Conservation (phyloP, 2,888 invertebrate genomes). For the Agriopis aurantiaria region DNA sequence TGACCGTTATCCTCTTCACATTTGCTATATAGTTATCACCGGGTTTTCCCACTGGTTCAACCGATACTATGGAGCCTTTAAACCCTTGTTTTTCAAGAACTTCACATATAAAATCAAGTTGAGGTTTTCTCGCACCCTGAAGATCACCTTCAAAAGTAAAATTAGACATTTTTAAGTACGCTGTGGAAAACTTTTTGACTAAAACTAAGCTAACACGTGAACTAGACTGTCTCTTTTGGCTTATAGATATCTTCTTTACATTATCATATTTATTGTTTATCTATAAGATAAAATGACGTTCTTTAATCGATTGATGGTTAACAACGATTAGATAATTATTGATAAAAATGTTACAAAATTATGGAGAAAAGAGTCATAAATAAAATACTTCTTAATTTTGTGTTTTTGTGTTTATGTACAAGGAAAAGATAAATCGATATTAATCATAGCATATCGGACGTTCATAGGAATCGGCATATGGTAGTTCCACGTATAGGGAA, state of each 20-base stretch:
- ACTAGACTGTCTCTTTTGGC: not conserved
- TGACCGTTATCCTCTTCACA: constrained; percentile 37
- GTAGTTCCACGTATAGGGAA: too few species aligned
- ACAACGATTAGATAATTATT: not conserved
- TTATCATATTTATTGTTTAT: not conserved
- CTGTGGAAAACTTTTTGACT: not conserved
- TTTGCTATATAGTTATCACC: constrained; percentile 45
- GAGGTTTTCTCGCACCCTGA: constrained; percentile 14
- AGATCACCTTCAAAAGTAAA: constrained; percentile 10
- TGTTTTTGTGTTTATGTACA: not conserved
- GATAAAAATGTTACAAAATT: not conserved
- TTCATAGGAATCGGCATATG: too few species aligned
- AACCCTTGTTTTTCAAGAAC: constrained; percentile 17
- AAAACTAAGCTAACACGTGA: not conserved
- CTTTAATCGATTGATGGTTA: not conserved
- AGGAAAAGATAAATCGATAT: not conserved
- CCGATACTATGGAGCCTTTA: constrained; percentile 16
- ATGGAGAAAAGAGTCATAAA: not conserved
- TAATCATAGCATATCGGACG: too few species aligned
- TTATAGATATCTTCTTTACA: not conserved
- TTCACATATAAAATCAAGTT: constrained; percentile 28
- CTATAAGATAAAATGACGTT: not conserved
- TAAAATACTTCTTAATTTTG: not conserved
- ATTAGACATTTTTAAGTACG: not conserved
- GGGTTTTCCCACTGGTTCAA: constrained; percentile 40